Conservation (phyloP, 2,113 vertebrate genomes). For the Ictidomys tridecemlineatus region DNA sequence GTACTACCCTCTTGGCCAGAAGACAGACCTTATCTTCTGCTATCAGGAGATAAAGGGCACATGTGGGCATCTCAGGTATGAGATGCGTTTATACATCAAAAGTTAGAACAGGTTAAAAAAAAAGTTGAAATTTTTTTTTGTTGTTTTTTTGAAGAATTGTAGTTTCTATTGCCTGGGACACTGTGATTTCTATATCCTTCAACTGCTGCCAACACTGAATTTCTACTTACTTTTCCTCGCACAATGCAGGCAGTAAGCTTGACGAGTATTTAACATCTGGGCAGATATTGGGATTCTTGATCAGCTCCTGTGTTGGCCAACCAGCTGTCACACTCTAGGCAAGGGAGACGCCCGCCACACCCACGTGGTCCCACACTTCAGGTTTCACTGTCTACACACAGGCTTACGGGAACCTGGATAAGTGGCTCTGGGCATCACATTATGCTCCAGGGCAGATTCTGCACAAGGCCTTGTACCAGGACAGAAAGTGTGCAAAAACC, state of each 20-base stretch:
- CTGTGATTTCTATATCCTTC: neutral
- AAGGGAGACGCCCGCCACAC: neutral
- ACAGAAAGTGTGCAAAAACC: no score
- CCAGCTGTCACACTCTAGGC: neutral
- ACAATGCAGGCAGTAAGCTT: neutral
- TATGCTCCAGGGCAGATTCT: fast-evolving
- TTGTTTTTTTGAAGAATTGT: neutral
- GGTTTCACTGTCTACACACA: neutral
- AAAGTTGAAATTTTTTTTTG: neutral
- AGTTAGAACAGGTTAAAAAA: neutral
- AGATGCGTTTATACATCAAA: neutral
- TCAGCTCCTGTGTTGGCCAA: no score
- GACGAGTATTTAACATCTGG: neutral
- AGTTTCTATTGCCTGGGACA: neutral
- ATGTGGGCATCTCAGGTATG: neutral
- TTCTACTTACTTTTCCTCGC: neutral
- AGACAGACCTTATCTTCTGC: neutral
- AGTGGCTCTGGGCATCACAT: neutral
- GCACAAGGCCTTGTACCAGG: neutral
- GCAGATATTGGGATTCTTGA: neutral
- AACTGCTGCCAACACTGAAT: neutral
- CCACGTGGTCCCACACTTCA: neutral
- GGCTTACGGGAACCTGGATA: fast-evolving
- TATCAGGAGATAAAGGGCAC: neutral
- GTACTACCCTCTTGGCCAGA: neutral